phyloP scores from a whole-genome alignment of 2,888 invertebrate species.

The Leptopilina drosophilae region DNA sequence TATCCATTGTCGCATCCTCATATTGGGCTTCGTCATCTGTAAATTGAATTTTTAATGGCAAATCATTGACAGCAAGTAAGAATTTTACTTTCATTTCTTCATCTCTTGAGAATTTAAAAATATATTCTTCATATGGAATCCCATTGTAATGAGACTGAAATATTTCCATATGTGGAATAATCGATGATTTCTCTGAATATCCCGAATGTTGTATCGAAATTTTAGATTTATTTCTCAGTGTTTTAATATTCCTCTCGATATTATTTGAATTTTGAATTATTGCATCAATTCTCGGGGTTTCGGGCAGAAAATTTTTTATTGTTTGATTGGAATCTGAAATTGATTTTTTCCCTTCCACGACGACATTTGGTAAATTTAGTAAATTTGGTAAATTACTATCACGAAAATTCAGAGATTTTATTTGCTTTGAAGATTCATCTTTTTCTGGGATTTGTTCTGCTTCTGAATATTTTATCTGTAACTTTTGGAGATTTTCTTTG shows the following conservation, averaged over 20 bases:
- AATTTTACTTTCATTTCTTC: constrained; percentile 61
- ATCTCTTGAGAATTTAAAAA: constrained; percentile 56
- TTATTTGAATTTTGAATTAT: background rate
- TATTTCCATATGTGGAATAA: constrained; percentile 42
- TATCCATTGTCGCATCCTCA: constrained; percentile 54
- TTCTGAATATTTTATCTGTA: constrained; percentile 43
- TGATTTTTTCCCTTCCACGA: background rate
- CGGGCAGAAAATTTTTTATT: background rate
- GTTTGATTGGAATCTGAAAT: background rate
- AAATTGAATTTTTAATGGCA: constrained; percentile 58
- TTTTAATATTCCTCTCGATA: background rate
- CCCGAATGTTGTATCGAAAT: background rate
- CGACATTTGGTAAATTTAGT: background rate
- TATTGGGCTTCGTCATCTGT: constrained; percentile 62
- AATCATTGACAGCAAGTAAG: constrained; percentile 47
- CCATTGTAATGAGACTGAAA: constrained; percentile 65
- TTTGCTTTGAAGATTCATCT: constrained; percentile 45
- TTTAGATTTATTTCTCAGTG: background rate
- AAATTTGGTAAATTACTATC: constrained; percentile 19
- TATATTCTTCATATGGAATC: constrained; percentile 61
- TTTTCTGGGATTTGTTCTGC: constrained; percentile 44
- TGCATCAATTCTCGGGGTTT: background rate
- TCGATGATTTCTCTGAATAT: background rate
- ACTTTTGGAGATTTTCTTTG: constrained; percentile 26
- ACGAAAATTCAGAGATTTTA: constrained; percentile 43